Percentiles rank a stretch among this genome's conserved stretches.
Conservation (phyloP, 2,888 invertebrate genomes). For the Clanis bilineata region DNA sequence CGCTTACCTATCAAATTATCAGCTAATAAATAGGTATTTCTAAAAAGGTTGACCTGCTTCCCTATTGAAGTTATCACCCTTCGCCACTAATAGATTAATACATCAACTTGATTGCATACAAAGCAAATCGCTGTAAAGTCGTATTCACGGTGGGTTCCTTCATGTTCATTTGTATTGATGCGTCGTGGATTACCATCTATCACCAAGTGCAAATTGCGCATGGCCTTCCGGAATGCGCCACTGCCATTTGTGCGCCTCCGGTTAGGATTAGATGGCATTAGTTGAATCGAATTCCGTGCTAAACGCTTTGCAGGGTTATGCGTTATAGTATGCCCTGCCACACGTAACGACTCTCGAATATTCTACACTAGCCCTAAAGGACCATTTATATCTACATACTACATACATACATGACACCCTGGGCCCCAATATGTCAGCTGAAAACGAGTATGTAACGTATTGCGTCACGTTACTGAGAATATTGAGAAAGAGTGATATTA, state of each 20-base stretch:
- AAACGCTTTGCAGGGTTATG: conserved; percentile 73
- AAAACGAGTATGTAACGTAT: no score
- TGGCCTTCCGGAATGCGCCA: conserved; percentile 70
- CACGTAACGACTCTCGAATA: conserved; percentile 16
- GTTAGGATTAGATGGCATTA: conserved; percentile 77
- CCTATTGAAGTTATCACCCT: no score
- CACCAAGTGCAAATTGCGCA: conserved; percentile 73
- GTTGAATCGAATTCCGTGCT: conserved; percentile 78
- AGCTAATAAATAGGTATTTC: no score
- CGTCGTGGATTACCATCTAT: conserved; percentile 74
- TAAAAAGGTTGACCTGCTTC: no score
- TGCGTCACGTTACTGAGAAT: no score
- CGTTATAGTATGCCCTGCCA: conserved; percentile 45
- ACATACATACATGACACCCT: no score
- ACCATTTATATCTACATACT: no score
- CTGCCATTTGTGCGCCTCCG: conserved; percentile 67
- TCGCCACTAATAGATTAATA: neutral
- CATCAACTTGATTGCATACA: neutral
- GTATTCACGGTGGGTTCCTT: neutral
- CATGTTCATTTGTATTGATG: conserved; percentile 45
- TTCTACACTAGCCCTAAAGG: neutral
- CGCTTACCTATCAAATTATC: no score
- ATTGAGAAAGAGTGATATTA: no score
- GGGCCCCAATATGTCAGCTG: no score
- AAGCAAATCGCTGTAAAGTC: neutral